Evolutionary conservation across 23 tunicate genomes (phyloP), one percentile per base, ranked within the genome.

Genomic region (Trididemnum clinides): DNA sequence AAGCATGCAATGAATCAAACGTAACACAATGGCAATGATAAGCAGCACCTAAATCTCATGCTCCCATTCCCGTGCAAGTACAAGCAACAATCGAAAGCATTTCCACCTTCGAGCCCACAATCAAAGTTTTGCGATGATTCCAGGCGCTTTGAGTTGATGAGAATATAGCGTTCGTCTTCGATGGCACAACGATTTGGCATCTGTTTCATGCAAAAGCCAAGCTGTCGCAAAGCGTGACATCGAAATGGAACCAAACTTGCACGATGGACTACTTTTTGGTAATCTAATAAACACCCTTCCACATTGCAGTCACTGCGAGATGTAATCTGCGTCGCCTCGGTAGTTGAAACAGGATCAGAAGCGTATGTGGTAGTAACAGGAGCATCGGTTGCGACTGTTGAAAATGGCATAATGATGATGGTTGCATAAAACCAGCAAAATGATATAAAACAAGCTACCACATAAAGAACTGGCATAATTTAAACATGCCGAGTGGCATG

Each of bases 131-230:
- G 5, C 58, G 6, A 57, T 2, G 80, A 74, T 29, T 19, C 29
- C 10, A 2, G 22, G 22, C 80, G 29, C 25, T 38, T 74, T 36
- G 58, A 39, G 12, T 74, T 58, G 57, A 74, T 74, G 10, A 38
- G 28, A n/a, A 22, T 37, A 27, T 74, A 74, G 28, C 80, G 80
- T 26, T 39, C 80, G 27, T 74, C 80, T 21, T 74, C 57, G 30
- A n/a, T 10, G 7, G 22, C 58, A 25, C 80, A 74, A 18, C 57
- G 4, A 4, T 2, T 21, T 4, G 80, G 59, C 5, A 10, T 28
- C 28, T 10, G 5, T 25, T 25, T 18, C 80, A 74, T 74, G 28
- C 80, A 74, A 10, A 28, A 3, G 4, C 21, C 4, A 58, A 74
- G 80, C 15, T 6, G 57, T 2, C 26, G 5, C 31, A 74, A 25